Base-by-base conservation (phyloP, 2,797 vertebrate species). In the Phoeniculus purpureus region DNA sequence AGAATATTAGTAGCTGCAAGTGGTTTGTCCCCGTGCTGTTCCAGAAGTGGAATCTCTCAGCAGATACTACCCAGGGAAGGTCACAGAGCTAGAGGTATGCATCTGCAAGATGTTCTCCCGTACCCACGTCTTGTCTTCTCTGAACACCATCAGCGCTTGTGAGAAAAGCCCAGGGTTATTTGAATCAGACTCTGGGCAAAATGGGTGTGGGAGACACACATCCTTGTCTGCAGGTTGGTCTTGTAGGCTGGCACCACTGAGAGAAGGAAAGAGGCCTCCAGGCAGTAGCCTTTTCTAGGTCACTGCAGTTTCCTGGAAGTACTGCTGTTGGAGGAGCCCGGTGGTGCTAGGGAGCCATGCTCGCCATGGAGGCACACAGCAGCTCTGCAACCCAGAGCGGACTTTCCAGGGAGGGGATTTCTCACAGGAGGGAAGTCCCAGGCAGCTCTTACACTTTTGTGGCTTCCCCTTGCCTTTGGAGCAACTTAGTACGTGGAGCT, bases 341-440 rank as follows among this genome's bases (percentile, higher is more conserved):
- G 34, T 0, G 3, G 11, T 26, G 19, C 40, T 26, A 58, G 29
- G 25, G 25, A 91, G 55, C 45, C 2, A 1, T 34, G 70, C 80
- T 81, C 5, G 0, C 62, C 1, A 0, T 17, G 8, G 34, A 78
- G 59, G 52, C 27, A 25, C 55, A 10, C 31, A 51, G 77, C 31
- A 66, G 51, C 71, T 88, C 47, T 90, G 72, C 67, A 89, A 80
- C 34, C 48, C 73, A 47, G 23, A 1, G 1, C 1, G 20, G 88
- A 77, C 66, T 90, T 89, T 59, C 81, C 66, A 2, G 47, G 21
- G 40, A 85, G 94, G 72, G 84, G 62, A 78, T 94, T 95, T 94
- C 82, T 90, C 70, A 54, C 22, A 9, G 48, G 48, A 94, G 81
- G 81, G 79, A 95, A 95, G 81, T 90, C 65, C 85, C 55, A 40